Evolutionary conservation across 2,113 vertebrate genomes (phyloP).

Genomic region (Sinocyclocheilus anshuiensis): DNA sequence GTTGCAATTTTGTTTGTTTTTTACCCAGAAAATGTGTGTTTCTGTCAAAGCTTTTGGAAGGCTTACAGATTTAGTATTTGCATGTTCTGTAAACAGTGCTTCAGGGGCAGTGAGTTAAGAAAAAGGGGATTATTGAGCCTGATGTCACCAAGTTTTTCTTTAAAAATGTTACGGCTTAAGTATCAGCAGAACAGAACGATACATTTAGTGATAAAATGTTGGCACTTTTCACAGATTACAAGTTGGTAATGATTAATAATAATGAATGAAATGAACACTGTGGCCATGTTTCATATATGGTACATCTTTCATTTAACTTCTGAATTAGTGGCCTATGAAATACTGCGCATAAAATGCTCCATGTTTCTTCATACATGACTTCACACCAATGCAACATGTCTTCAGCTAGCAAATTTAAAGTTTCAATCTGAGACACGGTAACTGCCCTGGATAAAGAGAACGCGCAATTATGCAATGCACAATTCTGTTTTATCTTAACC

Average conservation of each 20-base stretch:
- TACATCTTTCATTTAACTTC: neutral
- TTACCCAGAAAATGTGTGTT: neutral
- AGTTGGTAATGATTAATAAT: neutral
- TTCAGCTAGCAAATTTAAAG: neutral
- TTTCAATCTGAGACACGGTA: neutral
- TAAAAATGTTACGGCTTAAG: neutral
- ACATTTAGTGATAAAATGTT: neutral
- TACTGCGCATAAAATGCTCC: neutral
- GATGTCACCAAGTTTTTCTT: neutral
- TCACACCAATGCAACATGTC: neutral
- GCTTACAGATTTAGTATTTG: conserved; percentile 28
- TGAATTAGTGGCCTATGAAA: neutral
- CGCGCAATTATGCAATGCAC: neutral
- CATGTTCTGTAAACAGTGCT: neutral
- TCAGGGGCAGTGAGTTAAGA: neutral
- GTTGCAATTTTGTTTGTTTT: neutral
- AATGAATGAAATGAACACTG: conserved; percentile 5
- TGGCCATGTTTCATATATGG: neutral
- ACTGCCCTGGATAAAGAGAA: neutral
- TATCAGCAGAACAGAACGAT: neutral
- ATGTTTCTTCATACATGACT: neutral
- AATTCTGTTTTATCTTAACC: neutral
- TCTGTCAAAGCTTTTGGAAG: neutral
- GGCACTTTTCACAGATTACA: neutral
- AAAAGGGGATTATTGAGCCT: conserved; percentile 1